A percentile compares a stretch with the other conserved stretches of the same genome.
Conservation (phyloP, 2,113 vertebrate genomes). For the Conger conger region DNA sequence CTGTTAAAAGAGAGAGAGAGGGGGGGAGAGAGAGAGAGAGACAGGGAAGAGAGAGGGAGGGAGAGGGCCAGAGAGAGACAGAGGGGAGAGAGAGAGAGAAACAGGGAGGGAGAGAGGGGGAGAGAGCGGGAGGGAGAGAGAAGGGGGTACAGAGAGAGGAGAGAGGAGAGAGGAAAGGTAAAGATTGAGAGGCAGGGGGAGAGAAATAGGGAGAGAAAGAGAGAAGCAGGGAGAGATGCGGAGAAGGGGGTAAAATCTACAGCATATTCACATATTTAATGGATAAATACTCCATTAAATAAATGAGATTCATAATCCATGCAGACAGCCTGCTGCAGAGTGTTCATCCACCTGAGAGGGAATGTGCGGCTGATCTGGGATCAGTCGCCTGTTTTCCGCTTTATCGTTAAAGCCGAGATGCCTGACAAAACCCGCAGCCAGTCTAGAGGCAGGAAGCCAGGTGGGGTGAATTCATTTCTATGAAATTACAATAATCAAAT, state of each 20-base stretch:
- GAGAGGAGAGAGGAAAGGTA: too few relatives aligned
- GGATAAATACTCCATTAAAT: background rate
- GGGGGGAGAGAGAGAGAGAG: too few relatives aligned
- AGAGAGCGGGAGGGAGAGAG: too few relatives aligned
- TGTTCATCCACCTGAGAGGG: slow-evolving; percentile 33
- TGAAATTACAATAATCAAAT: too few relatives aligned
- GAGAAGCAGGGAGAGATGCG: background rate
- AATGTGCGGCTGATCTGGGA: background rate
- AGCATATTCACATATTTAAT: background rate
- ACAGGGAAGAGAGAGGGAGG: background rate
- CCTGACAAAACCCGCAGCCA: too few relatives aligned
- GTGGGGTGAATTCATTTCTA: too few relatives aligned
- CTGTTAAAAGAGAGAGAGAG: background rate
- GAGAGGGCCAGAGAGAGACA: too few relatives aligned
- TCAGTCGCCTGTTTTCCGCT: background rate
- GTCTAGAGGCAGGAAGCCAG: too few relatives aligned
- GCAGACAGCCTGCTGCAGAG: background rate
- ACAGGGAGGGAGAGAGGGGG: background rate
- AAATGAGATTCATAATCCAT: background rate
- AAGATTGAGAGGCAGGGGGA: background rate
- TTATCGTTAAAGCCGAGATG: background rate
- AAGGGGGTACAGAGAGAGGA: too few relatives aligned
- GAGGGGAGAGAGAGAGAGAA: background rate
- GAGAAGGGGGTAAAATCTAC: background rate
- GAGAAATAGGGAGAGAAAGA: background rate